A percentile compares a stretch with the other conserved stretches of the same genome.
phyloP scores from a whole-genome alignment of 2,888 invertebrate genomes.

The Mellilla xanthometata region DNA sequence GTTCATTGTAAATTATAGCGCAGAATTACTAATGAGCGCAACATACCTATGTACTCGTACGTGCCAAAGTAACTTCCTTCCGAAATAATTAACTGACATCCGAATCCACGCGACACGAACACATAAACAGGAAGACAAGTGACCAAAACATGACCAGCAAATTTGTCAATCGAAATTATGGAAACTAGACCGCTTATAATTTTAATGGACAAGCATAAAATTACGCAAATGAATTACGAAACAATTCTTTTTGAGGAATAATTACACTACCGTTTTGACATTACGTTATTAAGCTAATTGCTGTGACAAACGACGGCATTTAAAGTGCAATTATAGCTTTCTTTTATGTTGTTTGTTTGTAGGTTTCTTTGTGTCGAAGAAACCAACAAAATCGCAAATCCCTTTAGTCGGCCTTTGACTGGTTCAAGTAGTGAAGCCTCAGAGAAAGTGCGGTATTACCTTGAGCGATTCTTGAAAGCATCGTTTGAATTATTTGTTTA shows the following conservation, averaged over 20 bases:
- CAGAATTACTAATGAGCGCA: background rate
- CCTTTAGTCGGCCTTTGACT: conserved; percentile 42
- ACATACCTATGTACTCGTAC: background rate
- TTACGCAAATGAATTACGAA: conserved; percentile 12
- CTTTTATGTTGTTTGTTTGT: conserved; percentile 7
- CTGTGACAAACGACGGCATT: conserved; percentile 16
- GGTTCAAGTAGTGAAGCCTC: conserved; percentile 39
- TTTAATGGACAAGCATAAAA: background rate
- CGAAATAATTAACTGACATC: background rate
- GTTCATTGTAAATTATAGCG: background rate
- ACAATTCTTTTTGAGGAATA: conserved; percentile 9
- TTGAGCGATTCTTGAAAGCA: conserved; percentile 15
- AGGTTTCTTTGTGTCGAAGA: conserved; percentile 26
- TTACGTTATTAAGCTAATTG: conserved; percentile 22
- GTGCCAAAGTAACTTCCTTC: background rate
- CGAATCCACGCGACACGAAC: too few species aligned
- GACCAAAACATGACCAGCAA: too few species aligned
- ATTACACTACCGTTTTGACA: conserved; percentile 17
- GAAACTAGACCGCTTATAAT: background rate
- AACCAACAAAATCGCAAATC: conserved; percentile 45
- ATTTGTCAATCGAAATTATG: background rate
- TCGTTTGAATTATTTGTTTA: conserved; percentile 18
- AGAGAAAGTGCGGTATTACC: conserved; percentile 34
- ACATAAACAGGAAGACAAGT: too few species aligned
- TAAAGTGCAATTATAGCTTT: conserved; percentile 22